Evolutionary conservation across 2,113 vertebrate genomes (phyloP).

Genomic region (Herpetotheres cachinnans): DNA sequence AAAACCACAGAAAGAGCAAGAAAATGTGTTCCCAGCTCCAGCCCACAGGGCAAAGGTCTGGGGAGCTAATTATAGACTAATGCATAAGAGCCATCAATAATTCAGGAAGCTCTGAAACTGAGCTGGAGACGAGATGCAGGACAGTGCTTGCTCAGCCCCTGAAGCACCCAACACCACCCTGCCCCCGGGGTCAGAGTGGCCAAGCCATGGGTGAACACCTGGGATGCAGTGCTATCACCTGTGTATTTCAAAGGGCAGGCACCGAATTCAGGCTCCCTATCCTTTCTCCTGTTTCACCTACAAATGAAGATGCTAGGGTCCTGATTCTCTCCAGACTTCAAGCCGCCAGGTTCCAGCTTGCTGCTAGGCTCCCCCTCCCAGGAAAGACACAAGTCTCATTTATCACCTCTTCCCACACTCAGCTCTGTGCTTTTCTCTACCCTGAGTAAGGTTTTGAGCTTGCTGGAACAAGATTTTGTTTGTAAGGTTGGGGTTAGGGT

Average conservation of each 20-base stretch:
- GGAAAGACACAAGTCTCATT: neutral
- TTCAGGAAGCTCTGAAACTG: neutral
- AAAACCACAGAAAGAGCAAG: neutral
- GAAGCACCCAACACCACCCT: neutral
- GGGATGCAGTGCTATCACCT: neutral
- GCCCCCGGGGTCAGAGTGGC: neutral
- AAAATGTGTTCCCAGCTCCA: neutral
- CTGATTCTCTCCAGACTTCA: neutral
- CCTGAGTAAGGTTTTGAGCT: neutral
- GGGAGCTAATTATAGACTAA: conserved; percentile 33
- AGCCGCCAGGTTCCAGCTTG: neutral
- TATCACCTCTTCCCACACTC: neutral
- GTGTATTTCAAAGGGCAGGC: neutral
- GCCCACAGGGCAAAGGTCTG: neutral
- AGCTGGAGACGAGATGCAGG: neutral
- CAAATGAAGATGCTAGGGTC: neutral
- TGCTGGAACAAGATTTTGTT: neutral
- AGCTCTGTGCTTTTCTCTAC: neutral
- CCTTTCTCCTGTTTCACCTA: neutral
- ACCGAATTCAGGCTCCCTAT: neutral
- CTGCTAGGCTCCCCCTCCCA: neutral
- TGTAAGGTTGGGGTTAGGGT: neutral
- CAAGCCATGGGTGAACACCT: fast-evolving
- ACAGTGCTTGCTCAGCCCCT: neutral
- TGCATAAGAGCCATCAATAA: conserved; percentile 35